A percentile compares a stretch with the other conserved stretches of the same genome.
These are phyloP conservation scores for Phymanthus crucifer DNA, from an alignment of 92 coral and sea anemone genomes.

Conservation along the genomic window DNA sequence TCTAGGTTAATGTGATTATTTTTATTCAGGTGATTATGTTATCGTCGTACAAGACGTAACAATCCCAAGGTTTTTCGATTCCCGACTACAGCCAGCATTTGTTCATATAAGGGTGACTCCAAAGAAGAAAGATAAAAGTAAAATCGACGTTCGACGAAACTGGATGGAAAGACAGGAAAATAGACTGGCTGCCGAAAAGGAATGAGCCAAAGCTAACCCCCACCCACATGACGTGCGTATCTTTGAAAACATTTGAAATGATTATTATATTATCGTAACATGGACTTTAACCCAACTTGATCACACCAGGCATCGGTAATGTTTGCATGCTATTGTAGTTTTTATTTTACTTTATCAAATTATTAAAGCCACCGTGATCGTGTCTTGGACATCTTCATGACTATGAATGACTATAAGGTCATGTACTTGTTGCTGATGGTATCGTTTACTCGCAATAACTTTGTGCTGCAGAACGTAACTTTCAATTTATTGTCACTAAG, in stretches of 20 bases:
- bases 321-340: no score
- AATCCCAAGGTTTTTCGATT: constrained; percentile 79
- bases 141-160: constrained; percentile 64
- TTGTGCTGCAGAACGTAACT: no score
- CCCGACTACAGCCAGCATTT: constrained; percentile 77
- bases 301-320: no score
- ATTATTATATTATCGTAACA: no score
- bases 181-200: not conserved
- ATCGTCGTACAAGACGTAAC: constrained; percentile 85
- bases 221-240: not conserved
- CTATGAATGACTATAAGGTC: no score
- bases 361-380: no score
- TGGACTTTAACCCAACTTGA: no score
- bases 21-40: constrained; percentile 80
- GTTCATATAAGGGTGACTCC: constrained; percentile 75
- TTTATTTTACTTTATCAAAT: no score
- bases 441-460: no score
- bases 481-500: no score
- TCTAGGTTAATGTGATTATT: not conserved
- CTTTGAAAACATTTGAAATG: not conserved
- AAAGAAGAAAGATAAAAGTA: constrained; percentile 91
- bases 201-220: not conserved
- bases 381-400: no score
- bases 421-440: no score
- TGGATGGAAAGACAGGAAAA: not conserved